phyloP scores from a whole-genome alignment of 2,113 vertebrate genomes.

The Mesembrinibis cayennensis region DNA sequence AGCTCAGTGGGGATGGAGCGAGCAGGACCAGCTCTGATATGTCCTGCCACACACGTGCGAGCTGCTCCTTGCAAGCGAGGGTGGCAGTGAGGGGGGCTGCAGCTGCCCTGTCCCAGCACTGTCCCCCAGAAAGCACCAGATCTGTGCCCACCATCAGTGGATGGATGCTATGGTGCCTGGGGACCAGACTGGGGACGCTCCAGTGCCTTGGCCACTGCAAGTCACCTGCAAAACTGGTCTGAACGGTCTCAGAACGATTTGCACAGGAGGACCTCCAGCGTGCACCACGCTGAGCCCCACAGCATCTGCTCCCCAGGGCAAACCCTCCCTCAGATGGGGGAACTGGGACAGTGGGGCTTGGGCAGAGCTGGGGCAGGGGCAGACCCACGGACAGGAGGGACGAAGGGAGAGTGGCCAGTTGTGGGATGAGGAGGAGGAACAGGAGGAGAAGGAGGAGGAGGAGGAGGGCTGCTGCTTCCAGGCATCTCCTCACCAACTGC shows the following conservation, averaged over 20 bases:
- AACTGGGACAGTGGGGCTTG: no score
- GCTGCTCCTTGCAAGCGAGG: neutral
- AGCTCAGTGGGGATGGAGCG: neutral
- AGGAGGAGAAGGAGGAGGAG: neutral
- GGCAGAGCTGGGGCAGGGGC: neutral
- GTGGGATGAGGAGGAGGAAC: neutral
- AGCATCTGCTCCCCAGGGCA: neutral
- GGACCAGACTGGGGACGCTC: neutral
- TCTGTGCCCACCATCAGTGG: neutral
- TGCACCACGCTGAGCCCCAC: neutral
- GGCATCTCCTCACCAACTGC: neutral
- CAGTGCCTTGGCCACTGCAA: neutral
- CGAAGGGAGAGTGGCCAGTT: neutral
- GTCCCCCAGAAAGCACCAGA: neutral
- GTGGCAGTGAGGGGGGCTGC: fast-evolving
- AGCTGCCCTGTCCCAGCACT: neutral
- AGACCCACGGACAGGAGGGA: neutral
- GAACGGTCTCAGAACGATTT: neutral
- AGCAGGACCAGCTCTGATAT: neutral
- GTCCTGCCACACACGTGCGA: neutral
- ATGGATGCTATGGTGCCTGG: neutral
- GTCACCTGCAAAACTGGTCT: neutral
- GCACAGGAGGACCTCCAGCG: neutral
- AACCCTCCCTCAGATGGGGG: neutral
- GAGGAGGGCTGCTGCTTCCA: neutral